Evolutionary conservation across 1,140 invertebrate species (phyloP), one percentile per base, ranked within the genome.

Genomic region (Calephelis nemesis): DNA sequence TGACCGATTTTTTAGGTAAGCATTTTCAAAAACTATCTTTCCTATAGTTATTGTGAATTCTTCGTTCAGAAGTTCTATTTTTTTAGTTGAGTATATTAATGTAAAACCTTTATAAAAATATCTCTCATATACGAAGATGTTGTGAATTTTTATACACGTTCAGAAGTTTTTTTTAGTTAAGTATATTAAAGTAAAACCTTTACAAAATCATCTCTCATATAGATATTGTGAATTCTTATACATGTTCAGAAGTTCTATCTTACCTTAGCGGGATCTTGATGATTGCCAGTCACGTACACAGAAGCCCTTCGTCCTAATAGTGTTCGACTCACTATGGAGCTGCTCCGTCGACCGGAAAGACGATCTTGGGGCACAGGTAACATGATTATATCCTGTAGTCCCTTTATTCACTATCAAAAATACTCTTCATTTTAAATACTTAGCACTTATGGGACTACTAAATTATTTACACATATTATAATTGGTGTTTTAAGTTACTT

Each of bases 281-380:
- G 89, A 45, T 90, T 86, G 50, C 90, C 85, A 39, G 84, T 92
- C 63, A 90, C 92, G 74, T 93, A 93, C 11, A 92, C 88, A 11
- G 93, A 93, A 11, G 93, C 89, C 47, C 93, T 77, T 15, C 93
- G 84, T 7, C 93, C 93, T 42, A 93, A 90, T 30, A 93, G 83
- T 4, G 93, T 93, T 30, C 93, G 88, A 71, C 93, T 93, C 13
- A 93, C 93, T 58, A 93, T 93, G 15, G 93, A 93, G 76, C 93
- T 93, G 76, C 93, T 93, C 39, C 93, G 83, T 49, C 93, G 84
- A 47, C 93, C 93, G 58, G 93, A 92, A 91, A 93, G 87, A 72
- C 92, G 89, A 74, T 93, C 92, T 74, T 92, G 91, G 13, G 92
- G 92, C 19, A 93, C 89, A 40, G 92, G 92, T 78, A 93, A 78